phyloP scores from a whole-genome alignment of 1,140 invertebrate genomes.

The Pentalonia nigronervosa region DNA sequence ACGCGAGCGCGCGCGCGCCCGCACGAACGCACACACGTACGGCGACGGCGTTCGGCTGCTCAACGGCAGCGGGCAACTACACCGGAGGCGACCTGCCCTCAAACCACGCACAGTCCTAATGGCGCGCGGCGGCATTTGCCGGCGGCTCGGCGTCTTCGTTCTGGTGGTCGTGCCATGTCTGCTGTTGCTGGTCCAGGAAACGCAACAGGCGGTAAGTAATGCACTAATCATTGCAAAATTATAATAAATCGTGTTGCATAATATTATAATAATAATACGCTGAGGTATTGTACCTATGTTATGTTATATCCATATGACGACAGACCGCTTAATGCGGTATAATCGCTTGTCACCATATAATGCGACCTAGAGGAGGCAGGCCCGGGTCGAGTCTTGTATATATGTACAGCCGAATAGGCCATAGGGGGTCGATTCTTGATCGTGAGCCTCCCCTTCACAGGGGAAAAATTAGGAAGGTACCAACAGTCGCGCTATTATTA shows the following conservation, averaged over 20 bases:
- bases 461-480: not conserved
- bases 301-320: not conserved
- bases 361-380: not conserved
- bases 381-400: not conserved
- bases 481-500: not conserved
- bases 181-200: conserved; percentile 20
- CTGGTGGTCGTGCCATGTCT: conserved; percentile 15
- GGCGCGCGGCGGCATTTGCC: conserved; percentile 1
- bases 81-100: not conserved
- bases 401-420: not conserved
- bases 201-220: conserved; percentile 49
- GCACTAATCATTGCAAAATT: not conserved
- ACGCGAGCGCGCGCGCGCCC: not conserved
- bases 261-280: not conserved
- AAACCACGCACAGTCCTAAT: conserved; percentile 21
- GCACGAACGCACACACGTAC: not conserved
- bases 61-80: not conserved
- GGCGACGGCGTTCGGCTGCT: not conserved
- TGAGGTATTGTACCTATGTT: not conserved
- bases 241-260: not conserved
- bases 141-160: conserved; percentile 21
- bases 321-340: not conserved
- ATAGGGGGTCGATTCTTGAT: not conserved
- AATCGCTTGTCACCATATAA: not conserved
- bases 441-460: accelerated